A percentile compares a stretch with the other conserved stretches of the same genome.
Conservation (phyloP, 2,888 invertebrate genomes). For the Temnothorax unifasciatus region DNA sequence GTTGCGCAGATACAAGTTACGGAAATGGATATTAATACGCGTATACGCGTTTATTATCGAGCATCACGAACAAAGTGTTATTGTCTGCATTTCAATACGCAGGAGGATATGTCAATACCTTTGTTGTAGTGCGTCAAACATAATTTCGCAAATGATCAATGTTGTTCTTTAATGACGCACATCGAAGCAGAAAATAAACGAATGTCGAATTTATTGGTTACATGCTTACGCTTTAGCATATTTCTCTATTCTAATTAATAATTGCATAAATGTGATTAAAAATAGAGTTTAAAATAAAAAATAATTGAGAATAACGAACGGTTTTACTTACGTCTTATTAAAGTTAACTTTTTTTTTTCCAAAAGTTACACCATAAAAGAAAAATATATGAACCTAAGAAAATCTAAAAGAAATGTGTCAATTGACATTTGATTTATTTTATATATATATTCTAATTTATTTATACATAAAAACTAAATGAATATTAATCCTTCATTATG, state of each 20-base stretch:
- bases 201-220: slow-evolving; percentile 16
- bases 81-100: slow-evolving; percentile 22
- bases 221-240: not conserved
- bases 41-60: slow-evolving; percentile 14
- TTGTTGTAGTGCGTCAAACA: slow-evolving; percentile 27
- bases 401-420: not conserved
- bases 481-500: not conserved
- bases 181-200: slow-evolving; percentile 5
- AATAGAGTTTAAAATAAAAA: not conserved
- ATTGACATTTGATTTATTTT: not conserved
- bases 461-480: not conserved
- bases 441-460: not conserved
- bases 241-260: slow-evolving; percentile 15
- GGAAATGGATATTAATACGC: slow-evolving; percentile 23
- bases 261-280: not conserved
- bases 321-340: not conserved
- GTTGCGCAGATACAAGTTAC: not conserved
- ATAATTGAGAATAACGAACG: not conserved
- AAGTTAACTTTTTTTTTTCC: too few species aligned
- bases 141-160: slow-evolving; percentile 48
- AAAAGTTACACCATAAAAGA: not conserved
- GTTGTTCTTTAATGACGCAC: slow-evolving; percentile 36
- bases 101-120: slow-evolving; percentile 18
- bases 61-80: slow-evolving; percentile 26
- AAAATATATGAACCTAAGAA: not conserved